phyloP scores from a whole-genome alignment of 1,140 invertebrate genomes.

The Drosophila subobscura region DNA sequence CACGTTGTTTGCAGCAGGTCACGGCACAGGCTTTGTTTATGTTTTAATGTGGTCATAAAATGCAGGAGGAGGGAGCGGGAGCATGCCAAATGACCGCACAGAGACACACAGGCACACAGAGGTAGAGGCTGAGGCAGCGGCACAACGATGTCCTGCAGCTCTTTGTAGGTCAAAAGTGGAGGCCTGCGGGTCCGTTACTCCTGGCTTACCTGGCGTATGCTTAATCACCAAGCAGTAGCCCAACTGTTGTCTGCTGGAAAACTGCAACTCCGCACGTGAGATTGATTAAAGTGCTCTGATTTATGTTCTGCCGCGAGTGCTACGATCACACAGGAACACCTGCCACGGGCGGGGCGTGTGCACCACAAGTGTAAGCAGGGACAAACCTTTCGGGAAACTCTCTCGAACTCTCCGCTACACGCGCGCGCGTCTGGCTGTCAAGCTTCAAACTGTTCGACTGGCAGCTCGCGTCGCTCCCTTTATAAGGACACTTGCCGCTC shows the following conservation, averaged over 20 bases:
- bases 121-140: too few relatives aligned
- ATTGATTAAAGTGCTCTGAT: slow-evolving; percentile 74
- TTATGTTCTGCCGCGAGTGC: slow-evolving; percentile 50
- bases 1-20: slow-evolving; percentile 28
- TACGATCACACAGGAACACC: slow-evolving; percentile 3
- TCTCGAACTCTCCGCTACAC: slow-evolving; percentile 20
- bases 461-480: slow-evolving; percentile 41
- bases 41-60: slow-evolving; percentile 73
- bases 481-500: slow-evolving; percentile 57
- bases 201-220: slow-evolving; percentile 72
- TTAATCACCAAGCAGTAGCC: slow-evolving; percentile 54
- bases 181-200: slow-evolving; percentile 17
- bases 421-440: slow-evolving; percentile 61
- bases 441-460: slow-evolving; percentile 46
- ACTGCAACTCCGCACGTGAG: slow-evolving; percentile 62
- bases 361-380: too few relatives aligned
- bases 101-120: slow-evolving; percentile 1
- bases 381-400: background rate
- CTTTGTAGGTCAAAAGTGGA: slow-evolving; percentile 61
- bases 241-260: slow-evolving; percentile 18
- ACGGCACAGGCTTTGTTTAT: slow-evolving; percentile 56
- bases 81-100: slow-evolving; percentile 36
- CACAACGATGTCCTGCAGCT: slow-evolving; percentile 12
- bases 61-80: slow-evolving; percentile 30
- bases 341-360: too few relatives aligned